phyloP scores from a whole-genome alignment of 2,888 invertebrate species.

The Arrhopalites spinosus region DNA sequence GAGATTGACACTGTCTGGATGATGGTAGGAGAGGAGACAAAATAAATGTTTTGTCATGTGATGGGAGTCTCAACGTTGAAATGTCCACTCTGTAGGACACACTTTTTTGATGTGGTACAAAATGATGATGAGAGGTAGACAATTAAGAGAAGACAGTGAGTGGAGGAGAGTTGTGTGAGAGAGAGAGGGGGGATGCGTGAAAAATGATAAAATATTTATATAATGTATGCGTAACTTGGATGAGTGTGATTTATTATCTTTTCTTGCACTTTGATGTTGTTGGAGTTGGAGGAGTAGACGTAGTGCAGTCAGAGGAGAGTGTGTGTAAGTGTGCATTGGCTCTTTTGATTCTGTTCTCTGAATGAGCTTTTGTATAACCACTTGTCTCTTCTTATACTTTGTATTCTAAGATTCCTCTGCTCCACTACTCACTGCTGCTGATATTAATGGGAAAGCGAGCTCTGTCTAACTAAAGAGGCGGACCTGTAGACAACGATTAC shows the following conservation, averaged over 20 bases:
- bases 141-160: background rate
- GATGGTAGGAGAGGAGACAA: background rate
- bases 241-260: too few species aligned
- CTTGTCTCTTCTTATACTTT: too few species aligned
- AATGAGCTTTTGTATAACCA: background rate
- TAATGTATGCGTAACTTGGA: constrained; percentile 23
- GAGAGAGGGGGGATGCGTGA: constrained; percentile 2
- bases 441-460: background rate
- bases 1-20: background rate
- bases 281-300: too few species aligned
- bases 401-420: too few species aligned
- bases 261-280: too few species aligned
- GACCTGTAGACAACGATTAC: constrained; percentile 6
- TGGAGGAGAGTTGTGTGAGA: background rate
- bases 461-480: constrained; percentile 33
- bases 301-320: too few species aligned
- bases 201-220: constrained; percentile 17
- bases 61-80: too few species aligned
- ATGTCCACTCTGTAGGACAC: too few species aligned
- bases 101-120: too few species aligned
- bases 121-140: too few species aligned
- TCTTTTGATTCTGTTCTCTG: background rate
- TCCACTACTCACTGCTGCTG: too few species aligned
- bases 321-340: too few species aligned
- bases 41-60: background rate